Evolutionary conservation across 2,888 invertebrate species (phyloP).

Genomic region (Mimachlamys varia): DNA sequence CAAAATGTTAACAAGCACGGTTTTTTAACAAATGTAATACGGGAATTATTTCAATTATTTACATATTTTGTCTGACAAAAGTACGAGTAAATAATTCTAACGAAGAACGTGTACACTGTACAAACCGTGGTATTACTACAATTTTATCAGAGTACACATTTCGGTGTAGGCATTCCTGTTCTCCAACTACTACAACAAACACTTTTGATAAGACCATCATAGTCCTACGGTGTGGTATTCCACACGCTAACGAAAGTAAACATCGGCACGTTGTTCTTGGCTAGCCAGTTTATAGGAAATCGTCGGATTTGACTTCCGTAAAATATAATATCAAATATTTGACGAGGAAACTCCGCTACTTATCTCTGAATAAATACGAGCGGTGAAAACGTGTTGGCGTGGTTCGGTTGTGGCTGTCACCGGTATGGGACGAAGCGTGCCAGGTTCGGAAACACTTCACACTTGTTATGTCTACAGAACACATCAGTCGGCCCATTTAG

Average conservation of each 20-base stretch:
- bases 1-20: no score
- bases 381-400: neutral
- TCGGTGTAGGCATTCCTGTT: no score
- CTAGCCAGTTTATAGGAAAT: neutral
- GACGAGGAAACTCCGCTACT: neutral
- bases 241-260: neutral
- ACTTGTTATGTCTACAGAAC: neutral
- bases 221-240: neutral
- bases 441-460: neutral
- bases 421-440: neutral
- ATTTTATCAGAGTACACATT: no score
- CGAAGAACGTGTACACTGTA: no score
- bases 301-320: neutral
- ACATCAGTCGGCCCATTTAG: neutral
- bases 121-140: no score
- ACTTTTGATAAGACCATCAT: neutral
- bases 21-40: no score
- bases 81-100: no score
- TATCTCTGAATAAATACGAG: neutral
- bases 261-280: neutral
- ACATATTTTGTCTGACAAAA: no score
- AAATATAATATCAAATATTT: constrained; percentile 23
- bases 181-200: neutral
- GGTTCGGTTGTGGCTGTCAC: neutral
- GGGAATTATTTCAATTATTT: no score